phyloP scores from a whole-genome alignment of 2,888 invertebrate genomes.

The Cynaeus angustus region DNA sequence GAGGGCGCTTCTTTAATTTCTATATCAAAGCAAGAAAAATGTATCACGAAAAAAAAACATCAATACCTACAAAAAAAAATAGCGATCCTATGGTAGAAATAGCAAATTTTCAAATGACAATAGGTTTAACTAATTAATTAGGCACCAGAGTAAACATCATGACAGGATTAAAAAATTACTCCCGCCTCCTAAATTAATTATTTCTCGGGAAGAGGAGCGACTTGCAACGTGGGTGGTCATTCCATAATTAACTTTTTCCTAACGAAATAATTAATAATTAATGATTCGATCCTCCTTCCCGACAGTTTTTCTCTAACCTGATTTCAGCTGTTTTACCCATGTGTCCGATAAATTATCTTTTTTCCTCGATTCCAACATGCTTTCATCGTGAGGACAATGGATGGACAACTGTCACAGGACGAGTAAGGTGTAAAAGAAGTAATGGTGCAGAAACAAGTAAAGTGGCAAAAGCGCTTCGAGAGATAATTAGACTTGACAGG shows the following conservation, averaged over 20 bases:
- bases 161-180: constrained; percentile 16
- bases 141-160: neutral
- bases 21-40: no score
- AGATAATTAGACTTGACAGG: constrained; percentile 52
- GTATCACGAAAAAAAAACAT: no score
- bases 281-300: neutral
- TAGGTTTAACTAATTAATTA: constrained; percentile 9
- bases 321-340: constrained; percentile 5
- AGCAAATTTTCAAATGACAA: neutral
- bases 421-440: constrained; percentile 51
- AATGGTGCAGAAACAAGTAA: constrained; percentile 54
- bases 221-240: constrained; percentile 24
- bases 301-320: neutral
- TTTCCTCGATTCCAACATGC: constrained; percentile 35
- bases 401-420: constrained; percentile 46
- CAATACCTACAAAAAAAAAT: no score
- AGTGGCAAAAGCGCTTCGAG: constrained; percentile 45
- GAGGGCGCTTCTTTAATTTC: neutral
- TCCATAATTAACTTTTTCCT: constrained; percentile 26
- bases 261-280: constrained; percentile 23
- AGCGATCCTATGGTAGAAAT: neutral
- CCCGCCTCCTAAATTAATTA: constrained; percentile 23
- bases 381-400: constrained; percentile 45
- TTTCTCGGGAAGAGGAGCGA: constrained; percentile 20
- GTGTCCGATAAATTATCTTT: constrained; percentile 42